Percentiles rank a stretch among this genome's conserved stretches.
phyloP scores from a whole-genome alignment of 2,888 invertebrate species.

The Spatulosminthurus flaviceps region DNA sequence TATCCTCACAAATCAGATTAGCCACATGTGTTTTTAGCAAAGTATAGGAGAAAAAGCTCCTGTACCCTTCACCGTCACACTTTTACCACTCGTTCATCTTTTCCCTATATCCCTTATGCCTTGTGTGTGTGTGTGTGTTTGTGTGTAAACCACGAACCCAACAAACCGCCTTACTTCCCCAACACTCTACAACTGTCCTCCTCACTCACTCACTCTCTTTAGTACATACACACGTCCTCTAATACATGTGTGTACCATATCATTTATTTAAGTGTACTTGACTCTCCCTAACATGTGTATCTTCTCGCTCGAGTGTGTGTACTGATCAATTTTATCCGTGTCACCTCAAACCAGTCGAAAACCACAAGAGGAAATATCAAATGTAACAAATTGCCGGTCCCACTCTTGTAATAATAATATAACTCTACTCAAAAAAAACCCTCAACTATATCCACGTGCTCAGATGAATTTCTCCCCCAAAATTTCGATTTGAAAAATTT shows the following conservation, averaged over 20 bases:
- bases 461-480: too few relatives aligned
- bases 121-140: neutral
- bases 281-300: neutral
- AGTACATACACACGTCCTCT: neutral
- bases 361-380: neutral
- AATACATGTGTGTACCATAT: neutral
- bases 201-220: neutral
- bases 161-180: too few relatives aligned
- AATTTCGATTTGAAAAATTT: too few relatives aligned
- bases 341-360: conserved; percentile 16
- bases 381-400: too few relatives aligned
- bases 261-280: conserved; percentile 10
- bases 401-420: too few relatives aligned
- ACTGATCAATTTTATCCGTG: conserved; percentile 21
- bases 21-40: conserved; percentile 43
- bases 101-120: neutral
- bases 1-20: conserved; percentile 44
- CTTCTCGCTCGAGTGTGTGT: neutral
- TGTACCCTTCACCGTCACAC: conserved; percentile 30
- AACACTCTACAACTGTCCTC: neutral
- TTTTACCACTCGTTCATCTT: neutral
- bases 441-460: too few relatives aligned
- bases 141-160: neutral
- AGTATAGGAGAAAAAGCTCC: conserved; percentile 5
- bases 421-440: too few relatives aligned